A percentile compares a stretch with the other conserved stretches of the same genome.
Evolutionary conservation across 2,888 invertebrate species (phyloP).

Genomic region (Notodonta dromedarius): DNA sequence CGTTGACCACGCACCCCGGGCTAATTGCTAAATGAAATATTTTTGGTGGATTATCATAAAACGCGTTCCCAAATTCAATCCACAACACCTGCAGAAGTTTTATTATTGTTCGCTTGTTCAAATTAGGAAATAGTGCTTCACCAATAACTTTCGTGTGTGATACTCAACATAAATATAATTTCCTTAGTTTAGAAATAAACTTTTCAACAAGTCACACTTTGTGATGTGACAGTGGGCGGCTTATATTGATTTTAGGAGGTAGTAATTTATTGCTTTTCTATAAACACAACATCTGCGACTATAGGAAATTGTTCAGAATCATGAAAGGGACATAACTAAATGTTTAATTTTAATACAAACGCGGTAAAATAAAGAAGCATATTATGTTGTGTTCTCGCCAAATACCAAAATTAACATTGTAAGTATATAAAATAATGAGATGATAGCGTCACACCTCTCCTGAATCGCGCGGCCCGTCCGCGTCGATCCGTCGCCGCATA

Average conservation of each 20-base stretch:
- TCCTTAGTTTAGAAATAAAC: too few relatives aligned
- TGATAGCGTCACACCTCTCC: neutral
- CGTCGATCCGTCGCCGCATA: neutral
- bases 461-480: neutral
- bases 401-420: neutral
- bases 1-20: neutral
- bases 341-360: neutral
- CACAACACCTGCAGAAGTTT: neutral
- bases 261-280: too few relatives aligned
- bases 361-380: neutral
- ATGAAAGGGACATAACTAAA: too few relatives aligned
- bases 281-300: too few relatives aligned
- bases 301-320: too few relatives aligned
- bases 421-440: constrained; percentile 1
- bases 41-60: neutral
- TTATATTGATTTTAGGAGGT: too few relatives aligned
- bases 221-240: too few relatives aligned
- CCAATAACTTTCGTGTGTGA: neutral
- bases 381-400: neutral
- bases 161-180: too few relatives aligned
- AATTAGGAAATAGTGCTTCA: too few relatives aligned
- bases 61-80: neutral
- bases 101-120: neutral
- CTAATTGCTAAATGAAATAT: neutral
- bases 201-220: too few relatives aligned